phyloP scores from a whole-genome alignment of 2,888 invertebrate species.

The Phyllotreta striolata region DNA sequence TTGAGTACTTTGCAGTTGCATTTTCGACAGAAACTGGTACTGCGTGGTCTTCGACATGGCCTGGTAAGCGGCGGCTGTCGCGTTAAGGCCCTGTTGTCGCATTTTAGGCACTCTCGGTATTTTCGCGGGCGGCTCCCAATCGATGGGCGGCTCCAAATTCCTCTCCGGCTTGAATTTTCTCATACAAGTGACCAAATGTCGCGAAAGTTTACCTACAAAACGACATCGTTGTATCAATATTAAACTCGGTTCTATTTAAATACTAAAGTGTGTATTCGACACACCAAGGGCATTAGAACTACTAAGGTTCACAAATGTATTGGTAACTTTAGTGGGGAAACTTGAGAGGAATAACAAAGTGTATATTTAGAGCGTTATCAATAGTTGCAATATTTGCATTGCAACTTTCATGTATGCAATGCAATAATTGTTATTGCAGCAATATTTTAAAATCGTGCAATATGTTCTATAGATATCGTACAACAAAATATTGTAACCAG shows the following conservation, averaged over 20 bases:
- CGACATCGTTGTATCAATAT: background rate
- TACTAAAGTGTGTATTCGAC: background rate
- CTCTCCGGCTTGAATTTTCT: slow-evolving; percentile 89
- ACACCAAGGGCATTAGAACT: no score
- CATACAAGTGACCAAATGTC: slow-evolving; percentile 86
- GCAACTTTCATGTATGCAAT: no score
- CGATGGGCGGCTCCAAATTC: slow-evolving; percentile 85
- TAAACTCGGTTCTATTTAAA: background rate
- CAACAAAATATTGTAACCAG: no score
- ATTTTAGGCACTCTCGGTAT: slow-evolving; percentile 76
- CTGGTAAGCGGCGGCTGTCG: slow-evolving; percentile 62
- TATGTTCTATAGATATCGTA: no score
- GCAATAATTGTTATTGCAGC: no score
- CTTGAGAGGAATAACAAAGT: no score
- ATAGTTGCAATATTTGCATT: no score
- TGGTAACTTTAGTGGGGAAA: no score
- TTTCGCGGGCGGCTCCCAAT: slow-evolving; percentile 94
- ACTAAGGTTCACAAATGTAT: no score
- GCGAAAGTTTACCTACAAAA: slow-evolving; percentile 71
- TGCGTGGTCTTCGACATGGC: slow-evolving; percentile 61
- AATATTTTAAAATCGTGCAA: no score
- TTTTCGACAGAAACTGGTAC: slow-evolving; percentile 56
- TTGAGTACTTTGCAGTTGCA: slow-evolving; percentile 54
- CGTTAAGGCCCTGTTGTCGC: slow-evolving; percentile 56
- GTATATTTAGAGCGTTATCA: no score